Evolutionary conservation across 2,113 vertebrate genomes (phyloP).

Genomic region (Aphelocoma coerulescens): DNA sequence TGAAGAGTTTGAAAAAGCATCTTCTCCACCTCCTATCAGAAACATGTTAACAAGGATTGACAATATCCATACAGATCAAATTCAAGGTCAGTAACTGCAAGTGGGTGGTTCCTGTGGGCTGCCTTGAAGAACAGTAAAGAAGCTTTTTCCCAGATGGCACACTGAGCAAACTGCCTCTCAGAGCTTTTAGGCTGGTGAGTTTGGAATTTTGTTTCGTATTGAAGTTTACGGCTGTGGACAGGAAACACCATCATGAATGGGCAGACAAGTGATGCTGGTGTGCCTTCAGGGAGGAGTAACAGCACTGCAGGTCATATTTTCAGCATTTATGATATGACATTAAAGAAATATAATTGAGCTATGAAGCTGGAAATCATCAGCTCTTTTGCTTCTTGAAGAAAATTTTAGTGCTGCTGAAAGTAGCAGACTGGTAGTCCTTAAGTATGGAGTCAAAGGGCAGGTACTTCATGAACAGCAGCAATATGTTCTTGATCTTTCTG

Average conservation of each 20-base stretch:
- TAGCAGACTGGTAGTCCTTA: not conserved
- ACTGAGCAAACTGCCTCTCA: not conserved
- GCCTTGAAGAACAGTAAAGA: not conserved
- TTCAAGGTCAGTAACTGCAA: conserved; percentile 20
- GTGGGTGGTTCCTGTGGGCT: not conserved
- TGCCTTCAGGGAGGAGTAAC: not conserved
- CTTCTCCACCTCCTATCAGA: not conserved
- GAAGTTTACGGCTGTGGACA: not conserved
- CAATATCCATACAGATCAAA: not conserved
- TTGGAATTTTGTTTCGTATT: not conserved
- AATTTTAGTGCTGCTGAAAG: not conserved
- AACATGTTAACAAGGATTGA: not conserved
- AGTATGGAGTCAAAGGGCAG: not conserved
- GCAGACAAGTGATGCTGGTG: not conserved
- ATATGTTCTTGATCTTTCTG: not conserved
- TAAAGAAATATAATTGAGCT: conserved; percentile 5
- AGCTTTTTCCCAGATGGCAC: not conserved
- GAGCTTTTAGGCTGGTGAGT: not conserved
- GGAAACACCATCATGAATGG: not conserved
- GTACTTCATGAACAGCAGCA: not conserved
- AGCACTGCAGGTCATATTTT: not conserved
- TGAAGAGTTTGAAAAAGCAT: not conserved
- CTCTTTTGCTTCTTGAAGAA: not conserved
- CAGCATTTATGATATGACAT: not conserved
- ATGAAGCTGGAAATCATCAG: not conserved